phyloP scores from a whole-genome alignment of 2,888 invertebrate genomes.

The Formica aserva region DNA sequence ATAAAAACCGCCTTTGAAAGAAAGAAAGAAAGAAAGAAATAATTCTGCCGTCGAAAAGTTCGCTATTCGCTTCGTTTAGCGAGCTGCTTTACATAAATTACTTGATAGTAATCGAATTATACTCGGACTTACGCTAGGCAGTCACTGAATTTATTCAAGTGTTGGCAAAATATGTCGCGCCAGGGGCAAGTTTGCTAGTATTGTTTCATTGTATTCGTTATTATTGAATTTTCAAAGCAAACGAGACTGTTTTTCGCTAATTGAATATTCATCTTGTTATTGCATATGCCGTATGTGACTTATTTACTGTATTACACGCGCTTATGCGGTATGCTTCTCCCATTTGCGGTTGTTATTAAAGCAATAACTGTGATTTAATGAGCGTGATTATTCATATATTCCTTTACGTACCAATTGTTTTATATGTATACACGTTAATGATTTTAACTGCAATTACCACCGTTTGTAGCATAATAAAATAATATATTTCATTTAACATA shows the following conservation, averaged over 20 bases:
- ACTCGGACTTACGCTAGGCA: conserved; percentile 21
- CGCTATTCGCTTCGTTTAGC: conserved; percentile 37
- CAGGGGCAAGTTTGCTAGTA: background rate
- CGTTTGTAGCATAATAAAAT: conserved; percentile 14
- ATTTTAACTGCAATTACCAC: conserved; percentile 35
- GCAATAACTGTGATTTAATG: conserved; percentile 44
- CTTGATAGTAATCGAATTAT: conserved; percentile 41
- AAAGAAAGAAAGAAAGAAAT: conserved; percentile 19
- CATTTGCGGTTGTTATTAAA: conserved; percentile 44
- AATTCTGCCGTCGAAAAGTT: conserved; percentile 49
- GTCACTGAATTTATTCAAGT: conserved; percentile 18
- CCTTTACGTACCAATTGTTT: conserved; percentile 28
- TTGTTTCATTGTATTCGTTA: background rate
- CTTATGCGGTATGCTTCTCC: conserved; percentile 23
- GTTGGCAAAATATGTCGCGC: background rate
- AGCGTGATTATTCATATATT: conserved; percentile 48
- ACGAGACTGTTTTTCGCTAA: conserved; percentile 31
- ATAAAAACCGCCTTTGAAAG: conserved; percentile 41
- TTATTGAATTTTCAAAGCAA: conserved; percentile 30
- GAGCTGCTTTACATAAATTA: conserved; percentile 49
- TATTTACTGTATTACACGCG: conserved; percentile 35
- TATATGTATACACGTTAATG: conserved; percentile 20
- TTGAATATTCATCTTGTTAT: conserved; percentile 49
- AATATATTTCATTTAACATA: background rate
- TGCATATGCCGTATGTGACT: conserved; percentile 29